Evolutionary conservation across 2,888 invertebrate genomes (phyloP).

Genomic region (Cenopis cana): DNA sequence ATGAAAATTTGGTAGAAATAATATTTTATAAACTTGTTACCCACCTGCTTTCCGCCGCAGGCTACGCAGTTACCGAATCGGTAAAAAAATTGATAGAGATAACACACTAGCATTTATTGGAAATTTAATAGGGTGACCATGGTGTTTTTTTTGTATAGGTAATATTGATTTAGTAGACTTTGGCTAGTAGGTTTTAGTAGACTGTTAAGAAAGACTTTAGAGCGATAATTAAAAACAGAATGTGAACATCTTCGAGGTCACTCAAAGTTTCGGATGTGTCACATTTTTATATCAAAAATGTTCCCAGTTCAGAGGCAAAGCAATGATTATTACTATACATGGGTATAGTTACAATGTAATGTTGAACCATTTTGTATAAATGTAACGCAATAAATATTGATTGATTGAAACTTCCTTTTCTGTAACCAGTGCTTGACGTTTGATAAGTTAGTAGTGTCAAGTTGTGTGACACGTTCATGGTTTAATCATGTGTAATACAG

Average conservation of each 20-base stretch:
- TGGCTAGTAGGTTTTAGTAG: neutral
- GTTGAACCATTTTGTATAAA: neutral
- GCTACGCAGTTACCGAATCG: constrained; percentile 31
- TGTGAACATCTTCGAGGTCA: neutral
- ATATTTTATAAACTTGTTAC: constrained; percentile 32
- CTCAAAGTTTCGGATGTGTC: neutral
- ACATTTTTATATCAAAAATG: too few species aligned
- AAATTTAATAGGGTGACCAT: constrained; percentile 37
- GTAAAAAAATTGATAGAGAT: constrained; percentile 45
- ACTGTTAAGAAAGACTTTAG: neutral
- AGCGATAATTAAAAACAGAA: neutral
- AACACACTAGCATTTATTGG: constrained; percentile 39
- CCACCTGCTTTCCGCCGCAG: constrained; percentile 37
- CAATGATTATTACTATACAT: neutral
- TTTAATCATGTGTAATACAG: constrained; percentile 32
- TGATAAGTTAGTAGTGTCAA: constrained; percentile 23
- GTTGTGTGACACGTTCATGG: constrained; percentile 22
- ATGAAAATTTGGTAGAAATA: constrained; percentile 27
- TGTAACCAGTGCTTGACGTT: constrained; percentile 21
- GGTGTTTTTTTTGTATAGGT: neutral
- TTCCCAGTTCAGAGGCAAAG: too few species aligned
- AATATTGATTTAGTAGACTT: too few species aligned
- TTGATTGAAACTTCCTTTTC: constrained; percentile 30
- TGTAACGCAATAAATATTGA: constrained; percentile 20
- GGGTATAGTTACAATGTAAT: neutral